These are phyloP conservation scores for Mastigias papua DNA, from an alignment of 30 jellyfish, hydroid and myxozoan genomes.

Conservation along the genomic window DNA sequence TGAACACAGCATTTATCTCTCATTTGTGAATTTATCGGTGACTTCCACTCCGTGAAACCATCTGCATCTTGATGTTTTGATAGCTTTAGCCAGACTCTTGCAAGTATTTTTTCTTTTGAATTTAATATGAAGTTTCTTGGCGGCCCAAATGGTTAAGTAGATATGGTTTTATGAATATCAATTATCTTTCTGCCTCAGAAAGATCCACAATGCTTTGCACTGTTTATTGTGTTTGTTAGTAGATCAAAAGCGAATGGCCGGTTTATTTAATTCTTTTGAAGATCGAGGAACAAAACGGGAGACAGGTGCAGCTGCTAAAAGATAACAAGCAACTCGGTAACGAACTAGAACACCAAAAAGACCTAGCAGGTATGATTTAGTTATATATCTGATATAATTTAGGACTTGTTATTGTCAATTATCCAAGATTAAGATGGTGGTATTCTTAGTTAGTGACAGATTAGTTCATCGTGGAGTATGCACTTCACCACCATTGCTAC, in stretches of 20 bases:
- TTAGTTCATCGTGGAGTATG: no score
- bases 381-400: neutral
- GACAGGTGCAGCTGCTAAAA: conserved; percentile 22
- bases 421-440: neutral
- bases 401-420: neutral
- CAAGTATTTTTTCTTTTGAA: no score
- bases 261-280: conserved; percentile 34
- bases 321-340: conserved; percentile 11
- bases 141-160: no score
- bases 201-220: neutral
- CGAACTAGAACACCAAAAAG: conserved; percentile 13
- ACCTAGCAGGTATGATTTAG: conserved; percentile 42
- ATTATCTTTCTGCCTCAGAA: neutral
- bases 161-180: no score
- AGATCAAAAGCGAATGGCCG: neutral
- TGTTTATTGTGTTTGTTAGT: neutral
- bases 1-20: no score
- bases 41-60: no score
- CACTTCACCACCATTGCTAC: no score
- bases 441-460: no score
- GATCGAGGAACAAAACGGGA: conserved; percentile 61
- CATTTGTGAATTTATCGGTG: no score
- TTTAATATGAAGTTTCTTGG: no score
- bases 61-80: no score
- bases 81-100: no score